Conservation (phyloP, 2,113 vertebrate genomes). For the Myrmecophaga tridactyla region DNA sequence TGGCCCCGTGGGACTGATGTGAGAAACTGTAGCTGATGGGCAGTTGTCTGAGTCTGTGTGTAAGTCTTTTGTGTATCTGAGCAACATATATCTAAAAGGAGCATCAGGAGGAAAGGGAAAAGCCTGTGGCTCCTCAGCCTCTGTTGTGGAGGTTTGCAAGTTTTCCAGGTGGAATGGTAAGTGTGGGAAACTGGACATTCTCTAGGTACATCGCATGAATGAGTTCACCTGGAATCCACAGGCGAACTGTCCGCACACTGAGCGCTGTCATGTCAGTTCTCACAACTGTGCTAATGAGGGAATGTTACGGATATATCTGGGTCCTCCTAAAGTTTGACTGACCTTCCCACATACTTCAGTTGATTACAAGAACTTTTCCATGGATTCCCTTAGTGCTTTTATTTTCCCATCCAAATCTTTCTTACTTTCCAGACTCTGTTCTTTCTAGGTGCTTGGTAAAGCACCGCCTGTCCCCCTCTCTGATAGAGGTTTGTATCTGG, state of each 20-base stretch:
- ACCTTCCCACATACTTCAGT: neutral
- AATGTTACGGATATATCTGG: accelerated
- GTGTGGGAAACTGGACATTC: neutral
- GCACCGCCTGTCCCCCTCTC: neutral
- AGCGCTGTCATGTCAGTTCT: neutral
- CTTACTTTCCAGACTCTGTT: neutral
- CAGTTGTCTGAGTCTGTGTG: neutral
- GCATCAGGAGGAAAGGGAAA: neutral
- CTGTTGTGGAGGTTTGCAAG: neutral
- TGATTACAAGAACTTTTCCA: neutral
- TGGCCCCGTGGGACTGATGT: neutral
- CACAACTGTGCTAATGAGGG: neutral
- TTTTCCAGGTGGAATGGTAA: neutral
- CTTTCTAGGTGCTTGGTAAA: neutral
- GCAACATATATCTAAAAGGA: neutral
- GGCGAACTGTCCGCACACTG: neutral
- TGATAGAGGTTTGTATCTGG: neutral
- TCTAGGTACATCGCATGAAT: neutral
- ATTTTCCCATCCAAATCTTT: neutral
- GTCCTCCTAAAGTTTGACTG: neutral
- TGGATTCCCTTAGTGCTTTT: neutral
- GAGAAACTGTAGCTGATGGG: neutral
- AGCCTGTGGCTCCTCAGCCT: neutral
- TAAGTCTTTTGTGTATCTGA: neutral
- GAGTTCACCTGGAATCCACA: neutral